phyloP scores from a whole-genome alignment of 2,113 vertebrate genomes.

The Carettochelys insculpta region DNA sequence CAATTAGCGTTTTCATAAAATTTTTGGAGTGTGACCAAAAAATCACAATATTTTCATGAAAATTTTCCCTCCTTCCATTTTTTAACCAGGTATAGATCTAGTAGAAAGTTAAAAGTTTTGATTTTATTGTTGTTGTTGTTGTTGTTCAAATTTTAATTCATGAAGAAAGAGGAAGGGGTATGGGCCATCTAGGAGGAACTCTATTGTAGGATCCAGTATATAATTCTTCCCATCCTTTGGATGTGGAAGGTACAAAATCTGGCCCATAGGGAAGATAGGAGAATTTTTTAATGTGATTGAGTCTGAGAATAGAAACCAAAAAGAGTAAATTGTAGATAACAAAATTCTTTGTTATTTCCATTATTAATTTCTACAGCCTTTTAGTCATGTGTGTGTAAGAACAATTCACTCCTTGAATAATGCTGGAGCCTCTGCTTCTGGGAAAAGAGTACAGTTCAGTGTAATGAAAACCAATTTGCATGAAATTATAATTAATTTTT shows the following conservation, averaged over 20 bases:
- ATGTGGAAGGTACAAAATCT: background rate
- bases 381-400: conserved; percentile 43
- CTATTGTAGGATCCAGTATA: background rate
- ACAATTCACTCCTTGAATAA: conserved; percentile 14
- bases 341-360: conserved; percentile 30
- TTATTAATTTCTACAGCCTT: conserved; percentile 39
- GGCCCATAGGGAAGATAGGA: background rate
- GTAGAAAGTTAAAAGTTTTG: background rate
- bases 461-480: background rate
- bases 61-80: background rate
- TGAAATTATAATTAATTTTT: background rate
- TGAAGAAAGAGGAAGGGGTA: background rate
- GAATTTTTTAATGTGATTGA: background rate
- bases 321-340: conserved; percentile 43
- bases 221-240: background rate
- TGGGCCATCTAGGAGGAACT: background rate
- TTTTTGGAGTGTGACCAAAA: background rate
- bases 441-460: conserved; percentile 3
- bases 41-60: background rate
- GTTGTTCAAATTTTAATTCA: background rate
- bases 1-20: background rate
- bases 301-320: background rate
- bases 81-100: background rate
- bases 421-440: background rate
- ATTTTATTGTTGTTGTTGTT: background rate